A percentile compares a stretch with the other conserved stretches of the same genome.
Conservation (phyloP, 2,888 invertebrate species). For the Malachius bipustulatus region DNA sequence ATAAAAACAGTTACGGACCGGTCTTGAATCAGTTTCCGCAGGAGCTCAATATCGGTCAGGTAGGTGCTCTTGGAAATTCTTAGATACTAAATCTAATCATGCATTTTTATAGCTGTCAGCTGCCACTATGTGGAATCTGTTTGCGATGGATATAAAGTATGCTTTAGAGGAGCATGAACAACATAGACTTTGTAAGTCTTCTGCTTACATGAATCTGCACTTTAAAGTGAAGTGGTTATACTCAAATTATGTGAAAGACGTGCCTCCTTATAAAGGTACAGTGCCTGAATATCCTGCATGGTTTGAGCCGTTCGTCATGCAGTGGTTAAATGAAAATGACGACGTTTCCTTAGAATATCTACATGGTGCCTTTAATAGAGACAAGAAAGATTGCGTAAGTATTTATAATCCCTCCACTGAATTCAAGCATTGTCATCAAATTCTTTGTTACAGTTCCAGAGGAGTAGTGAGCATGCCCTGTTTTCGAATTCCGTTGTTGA, state of each 20-base stretch:
- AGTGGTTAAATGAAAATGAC: slow-evolving; percentile 99
- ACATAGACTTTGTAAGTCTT: slow-evolving; percentile 89
- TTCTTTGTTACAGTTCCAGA: slow-evolving; percentile 73
- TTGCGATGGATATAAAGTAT: slow-evolving; percentile 95
- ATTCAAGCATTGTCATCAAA: too few relatives aligned
- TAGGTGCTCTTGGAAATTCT: slow-evolving; percentile 28
- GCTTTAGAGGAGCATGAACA: slow-evolving; percentile 97
- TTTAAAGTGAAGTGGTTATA: slow-evolving; percentile 99
- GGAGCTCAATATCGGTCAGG: slow-evolving; percentile 95
- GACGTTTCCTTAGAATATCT: slow-evolving; percentile 98
- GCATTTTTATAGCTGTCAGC: slow-evolving; percentile 71
- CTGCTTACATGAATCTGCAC: slow-evolving; percentile 99
- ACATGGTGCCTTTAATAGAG: slow-evolving; percentile 95
- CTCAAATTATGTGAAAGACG: slow-evolving; percentile 94
- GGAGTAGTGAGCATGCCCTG: slow-evolving; percentile 95
- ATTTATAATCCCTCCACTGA: background rate
- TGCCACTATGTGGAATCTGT: slow-evolving; percentile 94
- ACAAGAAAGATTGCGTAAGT: slow-evolving; percentile 86
- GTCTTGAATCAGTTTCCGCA: slow-evolving; percentile 98
- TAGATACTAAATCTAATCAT: background rate
- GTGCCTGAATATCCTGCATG: slow-evolving; percentile 99
- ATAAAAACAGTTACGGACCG: slow-evolving; percentile 93
- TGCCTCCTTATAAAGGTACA: slow-evolving; percentile 91
- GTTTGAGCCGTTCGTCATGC: slow-evolving; percentile 99
- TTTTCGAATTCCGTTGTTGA: slow-evolving; percentile 99